Base-by-base conservation (phyloP, 2,888 invertebrate species). In the Diarsia brunnea region DNA sequence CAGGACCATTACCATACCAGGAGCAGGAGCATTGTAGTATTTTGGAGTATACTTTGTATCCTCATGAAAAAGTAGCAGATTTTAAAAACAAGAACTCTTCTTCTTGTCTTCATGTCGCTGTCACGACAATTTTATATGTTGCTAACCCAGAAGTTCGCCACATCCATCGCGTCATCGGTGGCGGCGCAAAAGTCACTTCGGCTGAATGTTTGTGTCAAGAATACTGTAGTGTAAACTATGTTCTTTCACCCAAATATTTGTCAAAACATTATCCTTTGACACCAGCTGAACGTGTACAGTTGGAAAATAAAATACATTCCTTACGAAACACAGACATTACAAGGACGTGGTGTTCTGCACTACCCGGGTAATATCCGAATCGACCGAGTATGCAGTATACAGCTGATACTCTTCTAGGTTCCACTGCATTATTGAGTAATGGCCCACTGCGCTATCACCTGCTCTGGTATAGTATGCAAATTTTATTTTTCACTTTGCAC, bases 401-500 rank as follows among this genome's bases (percentile, higher is more conserved):
- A 31, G 67, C 66, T 73, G 74, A 80, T 78, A 55, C 65, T 24
- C 64, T 64, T 70, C 70, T 75, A 31, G 45, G 60, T 60, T 45
- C 38, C 21, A 53, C 70, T 88, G 84, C 84, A 88, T 88, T 84
- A 88, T 88, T 88, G 78, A 88, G 82, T 72, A 63, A 24, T 73
- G 76, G 38, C 71, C 76, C 74, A 74, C 65, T 81, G 76, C 73
- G 71, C 65, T 74, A 60, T 82, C 87, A 81, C 75, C 81, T 82
- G 82, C 70, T 53, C 70, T 64, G 65, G 69, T 43, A 43, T 82
- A 76, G 71, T 87, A 80, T 84, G 87, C 75, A 82, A 82, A 80
- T 82, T 88, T 88, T 86, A 88, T 87, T 81, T 84, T 85, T 81
- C 79, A 66, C 67, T 74, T 21, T 31, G 66, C 67, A n/a, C 68